Conservation (phyloP, 1,140 invertebrate genomes). For the Macrocentrus cingulum region DNA sequence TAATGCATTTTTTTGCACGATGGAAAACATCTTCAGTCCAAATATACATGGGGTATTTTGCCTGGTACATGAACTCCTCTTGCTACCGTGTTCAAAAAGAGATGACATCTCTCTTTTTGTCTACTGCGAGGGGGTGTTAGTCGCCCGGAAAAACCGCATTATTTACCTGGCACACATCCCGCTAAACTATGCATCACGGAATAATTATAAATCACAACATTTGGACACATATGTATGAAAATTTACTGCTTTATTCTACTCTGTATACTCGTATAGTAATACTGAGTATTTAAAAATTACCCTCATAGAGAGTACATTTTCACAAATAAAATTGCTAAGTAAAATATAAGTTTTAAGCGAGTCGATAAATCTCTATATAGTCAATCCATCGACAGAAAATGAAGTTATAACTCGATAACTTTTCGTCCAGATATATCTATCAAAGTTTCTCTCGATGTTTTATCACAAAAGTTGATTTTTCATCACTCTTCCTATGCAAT, state of each 20-base stretch:
- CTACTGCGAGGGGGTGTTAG: slow-evolving; percentile 17
- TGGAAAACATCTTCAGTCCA: neutral
- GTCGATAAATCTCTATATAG: neutral
- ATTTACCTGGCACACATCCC: slow-evolving; percentile 37
- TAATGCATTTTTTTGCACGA: neutral
- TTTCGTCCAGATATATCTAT: no score
- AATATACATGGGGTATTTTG: neutral
- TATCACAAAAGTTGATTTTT: slow-evolving; percentile 5
- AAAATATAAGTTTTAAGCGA: neutral
- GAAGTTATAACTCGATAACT: neutral
- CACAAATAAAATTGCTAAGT: no score
- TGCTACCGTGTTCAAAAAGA: neutral
- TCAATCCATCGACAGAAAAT: neutral
- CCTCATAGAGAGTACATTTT: no score
- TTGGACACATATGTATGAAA: slow-evolving; percentile 1
- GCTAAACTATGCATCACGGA: slow-evolving; percentile 26
- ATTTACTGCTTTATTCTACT: no score
- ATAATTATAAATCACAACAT: slow-evolving; percentile 38
- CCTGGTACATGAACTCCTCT: neutral
- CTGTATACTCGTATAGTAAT: no score
- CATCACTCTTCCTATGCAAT: slow-evolving; percentile 22
- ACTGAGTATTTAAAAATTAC: no score
- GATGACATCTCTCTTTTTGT: neutral
- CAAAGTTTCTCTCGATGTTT: slow-evolving; percentile 1
- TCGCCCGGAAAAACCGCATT: slow-evolving; percentile 28